phyloP scores from a whole-genome alignment of 2,888 invertebrate genomes.

The Eupithecia subfuscata region DNA sequence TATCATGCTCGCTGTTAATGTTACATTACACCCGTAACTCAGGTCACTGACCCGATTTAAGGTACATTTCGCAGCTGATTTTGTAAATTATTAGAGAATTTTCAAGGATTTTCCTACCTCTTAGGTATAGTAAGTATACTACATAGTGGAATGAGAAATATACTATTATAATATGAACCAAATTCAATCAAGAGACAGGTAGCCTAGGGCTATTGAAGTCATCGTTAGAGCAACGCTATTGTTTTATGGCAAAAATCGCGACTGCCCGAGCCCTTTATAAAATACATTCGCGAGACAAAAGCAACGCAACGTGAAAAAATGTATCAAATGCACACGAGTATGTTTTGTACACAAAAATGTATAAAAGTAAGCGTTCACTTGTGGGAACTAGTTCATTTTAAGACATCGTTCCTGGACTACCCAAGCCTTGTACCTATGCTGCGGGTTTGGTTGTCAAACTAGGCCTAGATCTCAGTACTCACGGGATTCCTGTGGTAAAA shows the following conservation, averaged over 20 bases:
- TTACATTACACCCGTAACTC: no score
- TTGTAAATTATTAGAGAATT: background rate
- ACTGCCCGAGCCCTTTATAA: background rate
- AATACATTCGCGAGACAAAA: background rate
- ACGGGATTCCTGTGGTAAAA: no score
- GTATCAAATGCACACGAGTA: background rate
- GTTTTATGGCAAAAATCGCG: background rate
- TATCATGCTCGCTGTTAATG: no score
- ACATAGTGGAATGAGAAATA: background rate
- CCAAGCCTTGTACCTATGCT: no score
- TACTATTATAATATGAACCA: no score
- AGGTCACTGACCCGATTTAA: no score
- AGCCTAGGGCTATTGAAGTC: background rate
- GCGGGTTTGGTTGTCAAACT: no score
- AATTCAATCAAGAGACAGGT: background rate
- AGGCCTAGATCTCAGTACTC: no score
- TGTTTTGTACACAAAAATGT: background rate
- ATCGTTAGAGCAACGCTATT: conserved; percentile 1
- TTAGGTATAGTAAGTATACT: background rate
- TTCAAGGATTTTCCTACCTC: background rate
- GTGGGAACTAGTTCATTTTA: no score
- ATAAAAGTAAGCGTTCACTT: no score
- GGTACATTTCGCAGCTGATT: background rate
- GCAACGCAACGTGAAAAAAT: conserved; percentile 1
- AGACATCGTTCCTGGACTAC: no score